phyloP scores from a whole-genome alignment of 2,113 vertebrate genomes.

The Melozone crissalis region DNA sequence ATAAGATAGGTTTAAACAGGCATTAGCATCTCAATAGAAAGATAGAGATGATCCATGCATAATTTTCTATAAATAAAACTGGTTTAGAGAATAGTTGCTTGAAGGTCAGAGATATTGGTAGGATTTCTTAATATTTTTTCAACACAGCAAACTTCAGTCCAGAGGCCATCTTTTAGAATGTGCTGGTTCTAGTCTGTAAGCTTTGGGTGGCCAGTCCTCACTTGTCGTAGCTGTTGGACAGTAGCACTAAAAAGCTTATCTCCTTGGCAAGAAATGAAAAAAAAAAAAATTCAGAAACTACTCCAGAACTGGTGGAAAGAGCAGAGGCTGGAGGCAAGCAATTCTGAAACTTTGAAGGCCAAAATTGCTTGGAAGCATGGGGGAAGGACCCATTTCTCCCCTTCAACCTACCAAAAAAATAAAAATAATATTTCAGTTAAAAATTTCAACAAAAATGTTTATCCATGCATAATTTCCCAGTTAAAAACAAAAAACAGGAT shows the following conservation, averaged over 20 bases:
- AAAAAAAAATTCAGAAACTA: neutral
- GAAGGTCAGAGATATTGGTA: neutral
- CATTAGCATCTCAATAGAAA: conserved; percentile 27
- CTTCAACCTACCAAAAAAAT: neutral
- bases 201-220: neutral
- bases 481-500: neutral
- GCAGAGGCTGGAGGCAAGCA: neutral
- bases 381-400: rapidly evolving
- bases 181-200: neutral
- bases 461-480: neutral
- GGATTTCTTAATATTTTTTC: neutral
- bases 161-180: neutral
- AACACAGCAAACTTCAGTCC: neutral
- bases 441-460: neutral
- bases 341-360: neutral
- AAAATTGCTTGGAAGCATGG: neutral
- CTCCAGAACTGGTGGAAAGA: neutral
- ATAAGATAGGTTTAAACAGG: neutral
- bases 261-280: neutral
- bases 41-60: neutral
- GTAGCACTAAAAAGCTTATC: neutral
- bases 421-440: neutral
- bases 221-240: neutral
- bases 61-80: conserved; percentile 34
- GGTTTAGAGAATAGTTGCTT: neutral